Evolutionary conservation across 2,113 vertebrate genomes (phyloP).

Genomic region (Vidua macroura): DNA sequence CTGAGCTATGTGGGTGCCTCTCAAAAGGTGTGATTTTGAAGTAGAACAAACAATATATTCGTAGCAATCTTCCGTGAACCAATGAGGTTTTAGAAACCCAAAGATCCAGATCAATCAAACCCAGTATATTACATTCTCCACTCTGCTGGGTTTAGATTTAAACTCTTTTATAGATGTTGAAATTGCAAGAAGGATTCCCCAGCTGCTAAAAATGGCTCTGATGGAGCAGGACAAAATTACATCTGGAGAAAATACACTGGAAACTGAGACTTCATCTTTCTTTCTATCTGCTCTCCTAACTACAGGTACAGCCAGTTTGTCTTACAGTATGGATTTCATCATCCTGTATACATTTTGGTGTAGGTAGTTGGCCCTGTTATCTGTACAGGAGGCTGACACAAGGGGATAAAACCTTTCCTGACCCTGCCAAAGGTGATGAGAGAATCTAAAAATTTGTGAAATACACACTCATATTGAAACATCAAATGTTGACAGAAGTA

Average conservation of each 20-base stretch:
- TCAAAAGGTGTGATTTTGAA: conserved; percentile 56
- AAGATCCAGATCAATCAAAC: conserved; percentile 47
- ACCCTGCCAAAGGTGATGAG: background rate
- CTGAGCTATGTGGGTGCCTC: conserved; percentile 40
- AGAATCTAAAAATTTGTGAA: background rate
- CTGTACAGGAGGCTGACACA: background rate
- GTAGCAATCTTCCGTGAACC: conserved; percentile 16
- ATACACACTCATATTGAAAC: background rate
- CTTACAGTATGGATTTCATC: background rate
- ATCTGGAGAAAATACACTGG: background rate
- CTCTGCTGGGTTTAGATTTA: conserved; percentile 39
- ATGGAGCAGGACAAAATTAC: background rate
- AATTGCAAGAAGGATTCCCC: conserved; percentile 32
- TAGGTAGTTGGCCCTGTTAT: background rate
- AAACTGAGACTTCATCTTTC: background rate
- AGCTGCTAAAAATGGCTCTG: conserved; percentile 14
- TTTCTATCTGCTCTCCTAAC: background rate
- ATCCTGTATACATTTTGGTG: background rate
- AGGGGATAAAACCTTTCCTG: background rate
- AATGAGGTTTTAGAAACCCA: background rate
- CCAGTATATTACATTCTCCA: background rate
- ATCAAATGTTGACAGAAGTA: background rate
- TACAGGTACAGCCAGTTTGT: background rate
- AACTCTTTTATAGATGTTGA: conserved; percentile 21
- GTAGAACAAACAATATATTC: conserved; percentile 50